Percentiles rank a stretch among this genome's conserved stretches.
phyloP scores from a whole-genome alignment of 1,140 invertebrate species.

The Cheumatopsyche charites region DNA sequence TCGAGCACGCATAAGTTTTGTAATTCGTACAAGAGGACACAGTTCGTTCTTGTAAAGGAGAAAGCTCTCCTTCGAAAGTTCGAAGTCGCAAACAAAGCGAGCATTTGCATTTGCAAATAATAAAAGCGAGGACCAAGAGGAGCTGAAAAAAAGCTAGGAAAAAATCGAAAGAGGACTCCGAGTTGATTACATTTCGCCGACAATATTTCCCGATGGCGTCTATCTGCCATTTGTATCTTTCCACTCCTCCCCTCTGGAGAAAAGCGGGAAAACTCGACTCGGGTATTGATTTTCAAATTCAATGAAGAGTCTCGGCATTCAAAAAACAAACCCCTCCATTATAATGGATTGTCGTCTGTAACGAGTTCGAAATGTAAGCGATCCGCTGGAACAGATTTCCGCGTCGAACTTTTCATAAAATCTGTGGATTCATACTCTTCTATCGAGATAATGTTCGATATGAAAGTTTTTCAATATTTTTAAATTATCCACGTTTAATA shows the following conservation, averaged over 20 bases:
- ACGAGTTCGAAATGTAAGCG: not conserved
- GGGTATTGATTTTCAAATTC: conserved; percentile 8
- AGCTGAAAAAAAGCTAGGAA: not conserved
- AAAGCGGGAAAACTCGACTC: not conserved
- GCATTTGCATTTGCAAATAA: too few species aligned
- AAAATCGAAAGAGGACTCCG: not conserved
- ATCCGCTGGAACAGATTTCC: too few species aligned
- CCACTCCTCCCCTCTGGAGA: not conserved
- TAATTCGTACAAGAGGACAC: too few species aligned
- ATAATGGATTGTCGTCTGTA: conserved; percentile 2
- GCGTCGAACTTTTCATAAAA: not conserved
- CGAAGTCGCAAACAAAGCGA: too few species aligned
- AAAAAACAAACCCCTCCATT: conserved; percentile 1
- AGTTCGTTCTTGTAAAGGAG: too few species aligned
- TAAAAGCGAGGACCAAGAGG: not conserved
- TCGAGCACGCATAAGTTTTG: too few species aligned
- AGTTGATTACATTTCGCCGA: not conserved
- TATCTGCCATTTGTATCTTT: not conserved
- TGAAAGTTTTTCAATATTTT: too few species aligned
- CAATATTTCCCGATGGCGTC: conserved; percentile 11
- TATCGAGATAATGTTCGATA: too few species aligned
- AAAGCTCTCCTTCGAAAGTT: too few species aligned
- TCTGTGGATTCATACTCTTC: too few species aligned
- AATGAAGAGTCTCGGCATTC: not conserved
- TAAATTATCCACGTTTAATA: too few species aligned